Conservation (phyloP, 2,797 vertebrate genomes). For the Lates japonicus region DNA sequence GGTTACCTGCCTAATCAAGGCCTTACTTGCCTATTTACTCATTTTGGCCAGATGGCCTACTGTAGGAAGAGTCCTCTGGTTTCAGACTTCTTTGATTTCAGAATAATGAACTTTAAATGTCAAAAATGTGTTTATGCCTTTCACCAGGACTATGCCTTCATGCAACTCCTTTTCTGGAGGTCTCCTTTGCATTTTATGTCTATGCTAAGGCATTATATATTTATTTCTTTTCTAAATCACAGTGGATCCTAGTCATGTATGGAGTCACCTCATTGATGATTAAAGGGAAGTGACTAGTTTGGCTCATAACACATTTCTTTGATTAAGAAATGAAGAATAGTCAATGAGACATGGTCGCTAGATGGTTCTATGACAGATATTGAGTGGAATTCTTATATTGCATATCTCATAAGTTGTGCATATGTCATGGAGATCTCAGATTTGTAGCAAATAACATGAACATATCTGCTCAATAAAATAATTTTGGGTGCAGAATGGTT, state of each 20-base stretch:
- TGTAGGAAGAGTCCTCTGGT: constrained; percentile 9
- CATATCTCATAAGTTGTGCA: too few species aligned
- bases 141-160: background rate
- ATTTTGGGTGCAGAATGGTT: too few species aligned
- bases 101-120: constrained; percentile 25
- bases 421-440: too few species aligned
- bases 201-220: background rate
- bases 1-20: constrained; percentile 16
- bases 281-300: background rate
- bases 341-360: too few species aligned
- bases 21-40: constrained; percentile 23
- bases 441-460: too few species aligned
- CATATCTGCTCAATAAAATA: too few species aligned
- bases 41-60: constrained; percentile 22
- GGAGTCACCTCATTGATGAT: background rate
- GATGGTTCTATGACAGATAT: too few species aligned
- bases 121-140: background rate
- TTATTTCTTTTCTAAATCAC: background rate
- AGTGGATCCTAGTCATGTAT: background rate
- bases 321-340: too few species aligned
- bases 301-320: too few species aligned
- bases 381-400: too few species aligned
- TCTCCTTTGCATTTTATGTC: background rate
- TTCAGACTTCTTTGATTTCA: constrained; percentile 39
- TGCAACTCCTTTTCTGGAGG: background rate